A percentile compares a stretch with the other conserved stretches of the same genome.
Conservation (phyloP, 2,113 vertebrate genomes). For the Spea bombifrons region DNA sequence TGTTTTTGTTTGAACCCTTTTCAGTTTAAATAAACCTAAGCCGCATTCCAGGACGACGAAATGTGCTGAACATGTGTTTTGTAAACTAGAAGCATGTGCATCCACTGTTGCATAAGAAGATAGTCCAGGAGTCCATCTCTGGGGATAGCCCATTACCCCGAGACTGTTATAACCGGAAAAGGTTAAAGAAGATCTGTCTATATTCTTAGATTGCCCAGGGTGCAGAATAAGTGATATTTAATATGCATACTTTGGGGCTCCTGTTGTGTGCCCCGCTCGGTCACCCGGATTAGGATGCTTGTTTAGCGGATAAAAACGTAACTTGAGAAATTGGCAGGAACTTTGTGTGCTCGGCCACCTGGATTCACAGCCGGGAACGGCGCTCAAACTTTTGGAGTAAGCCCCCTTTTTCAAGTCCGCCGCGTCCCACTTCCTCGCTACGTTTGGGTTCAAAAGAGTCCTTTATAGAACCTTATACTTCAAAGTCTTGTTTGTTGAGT, state of each 20-base stretch:
- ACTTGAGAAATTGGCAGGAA: constrained; percentile 82
- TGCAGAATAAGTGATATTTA: constrained; percentile 71
- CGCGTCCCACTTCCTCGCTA: constrained; percentile 65
- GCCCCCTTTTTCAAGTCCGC: constrained; percentile 63
- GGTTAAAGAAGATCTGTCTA: constrained; percentile 60
- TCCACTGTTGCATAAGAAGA: constrained; percentile 61
- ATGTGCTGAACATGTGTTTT: constrained; percentile 76
- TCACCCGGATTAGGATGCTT: constrained; percentile 76
- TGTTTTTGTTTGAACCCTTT: constrained; percentile 61
- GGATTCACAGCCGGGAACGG: constrained; percentile 67
- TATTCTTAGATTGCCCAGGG: constrained; percentile 60
- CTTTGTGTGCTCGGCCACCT: constrained; percentile 69
- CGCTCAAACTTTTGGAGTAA: constrained; percentile 61
- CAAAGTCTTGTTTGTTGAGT: constrained; percentile 60
- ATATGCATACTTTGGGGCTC: constrained; percentile 64
- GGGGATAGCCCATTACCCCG: constrained; percentile 68
- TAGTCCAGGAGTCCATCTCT: constrained; percentile 61
- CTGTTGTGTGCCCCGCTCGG: constrained; percentile 70
- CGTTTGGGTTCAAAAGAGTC: constrained; percentile 63
- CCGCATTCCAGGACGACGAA: constrained; percentile 72
- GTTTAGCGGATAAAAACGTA: constrained; percentile 79
- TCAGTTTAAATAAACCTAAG: constrained; percentile 68
- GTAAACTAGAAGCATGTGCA: constrained; percentile 68
- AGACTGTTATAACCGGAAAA: constrained; percentile 68
- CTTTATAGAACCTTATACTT: constrained; percentile 54